Percentiles rank a stretch among this genome's conserved stretches.
These are phyloP conservation scores for Cyanoderma ruficeps DNA, from an alignment of 2,113 vertebrate species.

Conservation along the genomic window DNA sequence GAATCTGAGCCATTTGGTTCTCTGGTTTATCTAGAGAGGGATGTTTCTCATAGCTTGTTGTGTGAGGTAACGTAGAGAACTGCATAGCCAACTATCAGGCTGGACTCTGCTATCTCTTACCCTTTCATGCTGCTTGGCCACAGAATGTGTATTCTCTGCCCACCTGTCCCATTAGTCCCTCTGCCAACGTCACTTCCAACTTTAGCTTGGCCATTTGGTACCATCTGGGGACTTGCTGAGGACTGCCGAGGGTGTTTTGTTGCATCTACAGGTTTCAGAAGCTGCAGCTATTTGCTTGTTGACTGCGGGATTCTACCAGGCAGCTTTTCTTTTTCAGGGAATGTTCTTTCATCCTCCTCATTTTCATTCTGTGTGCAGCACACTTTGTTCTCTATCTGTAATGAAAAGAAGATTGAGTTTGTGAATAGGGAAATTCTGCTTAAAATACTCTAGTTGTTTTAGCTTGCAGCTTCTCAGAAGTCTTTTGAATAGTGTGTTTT, in stretches of 20 bases:
- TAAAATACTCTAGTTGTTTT: constrained; percentile 27
- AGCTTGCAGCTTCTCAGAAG: constrained; percentile 20
- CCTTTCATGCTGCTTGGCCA: not conserved
- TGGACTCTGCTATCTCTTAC: not conserved
- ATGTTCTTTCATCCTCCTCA: constrained; percentile 43
- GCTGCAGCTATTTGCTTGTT: not conserved
- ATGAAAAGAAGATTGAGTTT: constrained; percentile 51
- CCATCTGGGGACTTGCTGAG: not conserved
- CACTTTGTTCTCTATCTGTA: constrained; percentile 22
- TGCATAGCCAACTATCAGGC: not conserved
- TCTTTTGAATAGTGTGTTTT: not conserved
- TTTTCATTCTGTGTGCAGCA: constrained; percentile 49
- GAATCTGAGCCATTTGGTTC: not conserved
- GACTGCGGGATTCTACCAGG: not conserved
- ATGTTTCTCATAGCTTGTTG: not conserved
- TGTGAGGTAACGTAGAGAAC: not conserved
- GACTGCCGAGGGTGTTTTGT: not conserved
- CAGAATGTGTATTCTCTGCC: not conserved
- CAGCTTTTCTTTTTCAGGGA: constrained; percentile 7
- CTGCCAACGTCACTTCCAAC: not conserved
- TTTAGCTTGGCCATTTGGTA: not conserved
- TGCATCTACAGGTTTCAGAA: not conserved
- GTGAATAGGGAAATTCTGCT: constrained; percentile 41
- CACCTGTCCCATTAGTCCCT: not conserved
- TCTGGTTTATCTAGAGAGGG: not conserved